phyloP scores from a whole-genome alignment of 1,140 invertebrate genomes.

The Oryzaephilus surinamensis region DNA sequence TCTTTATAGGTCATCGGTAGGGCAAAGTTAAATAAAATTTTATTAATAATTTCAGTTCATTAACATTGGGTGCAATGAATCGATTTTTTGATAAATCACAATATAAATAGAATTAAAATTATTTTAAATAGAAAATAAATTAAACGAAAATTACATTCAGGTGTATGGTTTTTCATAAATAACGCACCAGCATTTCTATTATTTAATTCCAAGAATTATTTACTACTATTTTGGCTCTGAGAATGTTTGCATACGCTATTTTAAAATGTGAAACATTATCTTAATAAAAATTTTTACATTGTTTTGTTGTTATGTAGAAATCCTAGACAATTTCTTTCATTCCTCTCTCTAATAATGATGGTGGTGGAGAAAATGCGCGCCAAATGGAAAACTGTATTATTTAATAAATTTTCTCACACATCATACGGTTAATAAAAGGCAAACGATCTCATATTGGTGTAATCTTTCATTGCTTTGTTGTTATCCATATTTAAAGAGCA shows the following conservation, averaged over 20 bases:
- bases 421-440: no score
- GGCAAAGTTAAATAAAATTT: no score
- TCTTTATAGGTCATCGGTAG: no score
- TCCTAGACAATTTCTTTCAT: background rate
- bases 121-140: no score
- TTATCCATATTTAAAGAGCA: slow-evolving; percentile 11
- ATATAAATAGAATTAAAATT: slow-evolving; percentile 5
- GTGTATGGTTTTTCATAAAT: slow-evolving; percentile 7
- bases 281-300: background rate
- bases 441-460: slow-evolving; percentile 14
- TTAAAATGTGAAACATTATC: background rate
- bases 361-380: no score
- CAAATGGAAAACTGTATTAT: no score
- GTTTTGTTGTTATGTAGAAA: no score
- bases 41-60: background rate
- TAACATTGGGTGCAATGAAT: background rate
- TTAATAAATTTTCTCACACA: no score
- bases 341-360: slow-evolving; percentile 4
- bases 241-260: slow-evolving; percentile 2
- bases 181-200: slow-evolving; percentile 4
- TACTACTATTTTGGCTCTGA: slow-evolving; percentile 10
- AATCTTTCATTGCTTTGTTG: slow-evolving; percentile 17
- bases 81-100: slow-evolving; percentile 2
- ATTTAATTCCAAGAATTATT: slow-evolving; percentile 10
- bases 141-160: no score